Conservation (phyloP, 2,113 vertebrate species). For the Chaenogobius annularis region DNA sequence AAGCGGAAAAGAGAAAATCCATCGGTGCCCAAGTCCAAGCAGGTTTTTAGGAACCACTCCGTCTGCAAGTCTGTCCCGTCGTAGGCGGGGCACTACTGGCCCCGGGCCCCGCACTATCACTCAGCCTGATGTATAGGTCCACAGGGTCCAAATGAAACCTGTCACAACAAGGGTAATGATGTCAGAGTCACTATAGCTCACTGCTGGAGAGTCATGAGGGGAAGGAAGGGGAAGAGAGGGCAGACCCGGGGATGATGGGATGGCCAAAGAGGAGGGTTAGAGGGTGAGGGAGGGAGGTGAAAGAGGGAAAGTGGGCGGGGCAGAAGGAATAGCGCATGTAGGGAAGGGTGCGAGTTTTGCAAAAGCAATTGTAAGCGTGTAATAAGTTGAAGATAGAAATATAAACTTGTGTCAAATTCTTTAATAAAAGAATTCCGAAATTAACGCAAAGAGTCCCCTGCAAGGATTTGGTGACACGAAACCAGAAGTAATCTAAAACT, state of each 20-base stretch:
- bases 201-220: slow-evolving; percentile 30
- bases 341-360: neutral
- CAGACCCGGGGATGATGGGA: slow-evolving; percentile 5
- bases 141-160: slow-evolving; percentile 75
- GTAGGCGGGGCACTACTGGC: slow-evolving; percentile 57
- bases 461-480: neutral
- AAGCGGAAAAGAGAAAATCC: slow-evolving; percentile 57
- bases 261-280: neutral
- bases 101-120: slow-evolving; percentile 66
- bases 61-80: slow-evolving; percentile 56
- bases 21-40: slow-evolving; percentile 40
- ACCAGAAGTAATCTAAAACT: neutral
- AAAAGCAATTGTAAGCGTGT: too few species aligned
- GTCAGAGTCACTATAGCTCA: slow-evolving; percentile 75
- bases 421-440: neutral
- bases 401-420: neutral
- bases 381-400: neutral
- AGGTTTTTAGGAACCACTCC: slow-evolving; percentile 51
- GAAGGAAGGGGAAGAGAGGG: slow-evolving; percentile 14
- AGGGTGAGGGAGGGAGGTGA: too few species aligned
- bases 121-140: slow-evolving; percentile 74
- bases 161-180: slow-evolving; percentile 81
- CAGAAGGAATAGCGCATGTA: neutral
- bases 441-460: neutral
- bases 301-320: neutral